Evolutionary conservation across 2,888 invertebrate genomes (phyloP).

Genomic region (Diplolepis rosae): DNA sequence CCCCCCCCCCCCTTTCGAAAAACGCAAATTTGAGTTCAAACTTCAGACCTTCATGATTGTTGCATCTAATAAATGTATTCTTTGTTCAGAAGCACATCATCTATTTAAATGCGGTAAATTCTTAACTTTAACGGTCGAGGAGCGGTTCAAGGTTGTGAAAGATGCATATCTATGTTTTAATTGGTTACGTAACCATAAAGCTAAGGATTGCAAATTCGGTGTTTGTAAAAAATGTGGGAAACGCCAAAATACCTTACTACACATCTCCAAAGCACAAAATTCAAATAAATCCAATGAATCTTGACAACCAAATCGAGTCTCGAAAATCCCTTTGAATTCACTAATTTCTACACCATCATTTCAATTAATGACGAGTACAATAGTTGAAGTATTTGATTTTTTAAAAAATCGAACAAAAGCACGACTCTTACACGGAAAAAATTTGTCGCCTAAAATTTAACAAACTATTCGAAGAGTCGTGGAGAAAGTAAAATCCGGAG

Average conservation of each 20-base stretch:
- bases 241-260: constrained; percentile 28
- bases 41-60: too few relatives aligned
- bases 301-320: background rate
- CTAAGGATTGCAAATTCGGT: background rate
- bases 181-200: background rate
- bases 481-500: too few relatives aligned
- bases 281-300: background rate
- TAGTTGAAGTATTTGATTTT: background rate
- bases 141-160: background rate
- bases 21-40: too few relatives aligned
- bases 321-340: background rate
- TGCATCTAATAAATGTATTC: background rate
- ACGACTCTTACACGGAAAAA: background rate
- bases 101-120: background rate
- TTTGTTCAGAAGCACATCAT: background rate
- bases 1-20: too few relatives aligned
- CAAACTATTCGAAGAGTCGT: too few relatives aligned
- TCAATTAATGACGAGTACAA: background rate
- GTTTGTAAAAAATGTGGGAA: constrained; percentile 20
- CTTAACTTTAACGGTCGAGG: background rate
- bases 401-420: background rate
- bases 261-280: background rate
- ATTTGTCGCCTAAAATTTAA: too few relatives aligned
- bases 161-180: background rate
- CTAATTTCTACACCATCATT: background rate